A percentile compares a stretch with the other conserved stretches of the same genome.
These are phyloP conservation scores for Nycteola revayana DNA, from an alignment of 2,888 invertebrate species.

Conservation along the genomic window DNA sequence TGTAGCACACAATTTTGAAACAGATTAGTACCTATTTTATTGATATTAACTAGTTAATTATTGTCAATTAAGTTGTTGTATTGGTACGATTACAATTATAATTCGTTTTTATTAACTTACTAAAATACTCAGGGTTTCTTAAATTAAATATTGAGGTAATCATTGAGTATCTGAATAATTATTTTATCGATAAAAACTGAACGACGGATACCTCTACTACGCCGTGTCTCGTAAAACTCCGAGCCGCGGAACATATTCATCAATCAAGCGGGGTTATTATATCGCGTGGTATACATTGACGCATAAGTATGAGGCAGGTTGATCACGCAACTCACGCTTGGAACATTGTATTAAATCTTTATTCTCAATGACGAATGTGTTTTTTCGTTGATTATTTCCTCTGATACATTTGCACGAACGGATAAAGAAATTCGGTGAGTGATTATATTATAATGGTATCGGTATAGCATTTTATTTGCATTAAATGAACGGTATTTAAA, in stretches of 20 bases:
- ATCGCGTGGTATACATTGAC: constrained; percentile 36
- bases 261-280: constrained; percentile 59
- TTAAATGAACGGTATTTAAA: too few species aligned
- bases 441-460: constrained; percentile 27
- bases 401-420: constrained; percentile 12
- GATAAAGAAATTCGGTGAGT: constrained; percentile 29
- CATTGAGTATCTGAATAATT: too few species aligned
- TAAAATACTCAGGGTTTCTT: too few species aligned
- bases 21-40: too few species aligned
- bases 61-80: too few species aligned
- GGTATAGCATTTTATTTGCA: constrained; percentile 10
- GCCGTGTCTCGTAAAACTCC: constrained; percentile 31
- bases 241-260: constrained; percentile 46
- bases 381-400: constrained; percentile 37
- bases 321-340: constrained; percentile 37
- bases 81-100: too few species aligned
- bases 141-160: too few species aligned
- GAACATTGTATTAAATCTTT: constrained; percentile 38
- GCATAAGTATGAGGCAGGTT: constrained; percentile 25
- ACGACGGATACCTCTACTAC: constrained; percentile 12
- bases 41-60: too few species aligned
- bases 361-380: constrained; percentile 40
- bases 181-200: too few species aligned
- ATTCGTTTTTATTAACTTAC: too few species aligned
- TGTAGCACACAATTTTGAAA: too few species aligned